phyloP scores from a whole-genome alignment of 2,888 invertebrate species.

The Latheticus oryzae region DNA sequence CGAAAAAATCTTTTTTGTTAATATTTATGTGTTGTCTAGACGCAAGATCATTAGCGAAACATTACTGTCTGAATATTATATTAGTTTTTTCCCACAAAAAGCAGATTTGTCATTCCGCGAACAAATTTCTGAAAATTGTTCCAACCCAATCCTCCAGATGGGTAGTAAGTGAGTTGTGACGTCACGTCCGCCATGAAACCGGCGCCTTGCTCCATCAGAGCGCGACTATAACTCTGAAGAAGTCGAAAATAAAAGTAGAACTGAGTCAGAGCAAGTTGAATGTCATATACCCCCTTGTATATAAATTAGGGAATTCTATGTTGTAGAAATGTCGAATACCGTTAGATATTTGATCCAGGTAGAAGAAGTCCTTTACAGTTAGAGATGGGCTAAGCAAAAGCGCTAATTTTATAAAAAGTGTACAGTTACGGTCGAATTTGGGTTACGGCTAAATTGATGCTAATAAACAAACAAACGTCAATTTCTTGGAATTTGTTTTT shows the following conservation, averaged over 20 bases:
- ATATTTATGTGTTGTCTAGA: too few species aligned
- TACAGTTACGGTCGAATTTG: conserved; percentile 27
- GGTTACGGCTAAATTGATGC: conserved; percentile 26
- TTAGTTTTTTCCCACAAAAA: too few species aligned
- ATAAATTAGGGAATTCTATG: not conserved
- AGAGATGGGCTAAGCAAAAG: conserved; percentile 12
- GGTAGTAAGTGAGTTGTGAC: conserved; percentile 43
- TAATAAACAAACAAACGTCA: conserved; percentile 27
- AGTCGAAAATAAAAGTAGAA: conserved; percentile 57
- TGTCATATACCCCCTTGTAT: conserved; percentile 5
- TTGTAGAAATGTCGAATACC: conserved; percentile 15
- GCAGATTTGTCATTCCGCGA: too few species aligned
- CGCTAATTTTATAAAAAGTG: conserved; percentile 20
- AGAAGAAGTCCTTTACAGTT: conserved; percentile 34
- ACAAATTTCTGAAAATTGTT: conserved; percentile 5
- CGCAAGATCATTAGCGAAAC: too few species aligned
- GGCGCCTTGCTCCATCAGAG: conserved; percentile 58
- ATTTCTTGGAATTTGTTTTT: conserved; percentile 14
- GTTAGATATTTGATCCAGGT: conserved; percentile 28
- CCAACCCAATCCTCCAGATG: conserved; percentile 8
- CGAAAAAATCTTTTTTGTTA: too few species aligned
- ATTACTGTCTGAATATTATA: too few species aligned
- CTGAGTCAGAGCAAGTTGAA: conserved; percentile 10
- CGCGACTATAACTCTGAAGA: conserved; percentile 52
- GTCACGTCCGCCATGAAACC: conserved; percentile 52